Percentiles rank a stretch among this genome's conserved stretches.
phyloP scores from a whole-genome alignment of 2,888 invertebrate species.

The Tiliacea citrago region DNA sequence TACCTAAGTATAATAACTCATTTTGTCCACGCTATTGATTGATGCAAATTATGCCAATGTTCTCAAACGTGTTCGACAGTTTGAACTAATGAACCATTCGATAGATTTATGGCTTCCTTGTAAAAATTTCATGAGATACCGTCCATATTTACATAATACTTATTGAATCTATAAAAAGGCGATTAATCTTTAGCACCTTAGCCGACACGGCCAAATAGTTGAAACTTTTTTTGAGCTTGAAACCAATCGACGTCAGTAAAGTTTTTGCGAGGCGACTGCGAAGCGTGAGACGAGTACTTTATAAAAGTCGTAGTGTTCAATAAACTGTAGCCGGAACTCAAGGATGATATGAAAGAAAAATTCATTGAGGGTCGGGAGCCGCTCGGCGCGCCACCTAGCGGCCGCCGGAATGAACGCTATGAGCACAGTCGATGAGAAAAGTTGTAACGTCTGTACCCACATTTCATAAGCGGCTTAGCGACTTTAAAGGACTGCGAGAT shows the following conservation, averaged over 20 bases:
- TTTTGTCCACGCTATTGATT: constrained; percentile 51
- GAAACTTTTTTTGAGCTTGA: constrained; percentile 37
- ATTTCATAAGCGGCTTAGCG: constrained; percentile 85
- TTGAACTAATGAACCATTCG: constrained; percentile 56
- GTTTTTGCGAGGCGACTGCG: constrained; percentile 53
- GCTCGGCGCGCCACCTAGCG: constrained; percentile 44
- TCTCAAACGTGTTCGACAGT: constrained; percentile 59
- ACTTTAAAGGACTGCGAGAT: constrained; percentile 85
- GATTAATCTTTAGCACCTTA: constrained; percentile 52
- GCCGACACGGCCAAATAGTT: constrained; percentile 47
- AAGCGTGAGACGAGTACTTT: constrained; percentile 63
- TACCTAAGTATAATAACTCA: constrained; percentile 52
- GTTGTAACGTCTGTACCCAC: constrained; percentile 77
- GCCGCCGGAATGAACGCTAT: constrained; percentile 57
- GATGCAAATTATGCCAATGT: constrained; percentile 61
- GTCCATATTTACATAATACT: constrained; percentile 44
- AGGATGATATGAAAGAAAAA: constrained; percentile 67
- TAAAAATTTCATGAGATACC: constrained; percentile 57
- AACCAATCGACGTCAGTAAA: constrained; percentile 29
- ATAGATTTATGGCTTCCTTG: constrained; percentile 64
- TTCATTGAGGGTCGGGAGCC: constrained; percentile 60
- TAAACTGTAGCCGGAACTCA: constrained; percentile 69
- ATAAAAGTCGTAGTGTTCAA: constrained; percentile 57
- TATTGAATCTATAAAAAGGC: constrained; percentile 45
- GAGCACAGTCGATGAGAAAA: constrained; percentile 81